Base-by-base conservation (phyloP, 2,888 invertebrate species). In the Hemicrepidius hirtus region DNA sequence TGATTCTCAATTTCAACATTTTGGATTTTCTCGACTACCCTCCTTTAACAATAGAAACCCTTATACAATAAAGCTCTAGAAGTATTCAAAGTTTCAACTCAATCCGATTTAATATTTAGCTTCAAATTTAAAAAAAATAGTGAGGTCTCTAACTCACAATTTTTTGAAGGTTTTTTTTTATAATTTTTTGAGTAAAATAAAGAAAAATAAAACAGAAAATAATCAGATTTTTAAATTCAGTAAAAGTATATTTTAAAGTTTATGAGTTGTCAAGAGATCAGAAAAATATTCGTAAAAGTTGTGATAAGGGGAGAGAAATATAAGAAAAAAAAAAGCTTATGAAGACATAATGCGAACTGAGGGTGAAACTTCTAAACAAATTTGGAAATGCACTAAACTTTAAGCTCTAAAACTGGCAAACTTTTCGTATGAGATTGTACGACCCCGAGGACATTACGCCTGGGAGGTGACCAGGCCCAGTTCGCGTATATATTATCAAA, bases 391-490 rank as follows among this genome's bases (percentile, higher is more conserved):
- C 73, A 73, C 68, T 65, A 69, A 72, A 68, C 49, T 68, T 68
- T 68, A 65, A 69, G 68, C 68, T 73, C 64, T 53, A 57, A 68
- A 73, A 68, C 57, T 59, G 57, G 57, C 37, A 71, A 72, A 72
- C 63, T 74, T 74, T 73, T 40, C 55, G 49, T 62, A 66, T 44
- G 67, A 70, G 62, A 74, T 70, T 71, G 74, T 70, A 70, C 62
- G 66, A 57, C 67, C 66, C 66, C 18, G 50, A 63, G 62, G 73
- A 67, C 69, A 74, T 74, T 70, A 66, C 70, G 70, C 69, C 60
- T 62, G 73, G 73, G 73, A 74, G 73, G 70, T 74, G 73, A 74
- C 73, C 73, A 74, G 57, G 63, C 73, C 53, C 70, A 66, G 69
- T 44, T 59, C 57, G 60, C 73, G 70, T 70, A 74, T 74, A 74